Percentiles rank a stretch among this genome's conserved stretches.
phyloP scores from a whole-genome alignment of 2,113 vertebrate genomes.

The Uropsilus gracilis region DNA sequence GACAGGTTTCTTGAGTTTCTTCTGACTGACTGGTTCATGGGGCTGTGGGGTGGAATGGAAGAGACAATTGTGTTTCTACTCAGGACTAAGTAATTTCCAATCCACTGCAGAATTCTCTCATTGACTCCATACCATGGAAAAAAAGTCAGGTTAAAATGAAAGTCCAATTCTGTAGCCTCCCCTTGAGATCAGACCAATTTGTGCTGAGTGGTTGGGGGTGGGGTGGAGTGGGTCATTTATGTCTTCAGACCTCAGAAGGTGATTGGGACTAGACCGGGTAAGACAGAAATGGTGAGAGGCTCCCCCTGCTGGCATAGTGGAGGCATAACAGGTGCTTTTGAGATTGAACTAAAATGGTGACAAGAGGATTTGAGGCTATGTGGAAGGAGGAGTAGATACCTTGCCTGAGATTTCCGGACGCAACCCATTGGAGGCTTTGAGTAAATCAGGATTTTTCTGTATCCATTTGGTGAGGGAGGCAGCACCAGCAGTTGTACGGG shows the following conservation, averaged over 20 bases:
- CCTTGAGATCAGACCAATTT: background rate
- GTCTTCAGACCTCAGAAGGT: background rate
- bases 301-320: background rate
- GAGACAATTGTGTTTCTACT: background rate
- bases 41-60: conserved; percentile 45
- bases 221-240: background rate
- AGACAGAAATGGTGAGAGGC: background rate
- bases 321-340: background rate
- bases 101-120: background rate
- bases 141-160: background rate
- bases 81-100: background rate
- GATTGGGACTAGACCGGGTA: background rate
- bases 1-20: background rate
- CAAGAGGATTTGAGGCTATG: background rate
- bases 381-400: conserved; percentile 67
- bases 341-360: background rate
- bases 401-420: conserved; percentile 76
- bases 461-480: conserved; percentile 70
- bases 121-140: background rate
- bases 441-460: conserved; percentile 64
- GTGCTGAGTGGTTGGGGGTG: background rate
- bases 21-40: background rate
- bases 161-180: background rate
- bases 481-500: conserved; percentile 68
- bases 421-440: conserved; percentile 81